Evolutionary conservation across 2,113 vertebrate genomes (phyloP), one percentile per base, ranked within the genome.

Genomic region (Empidonax traillii): DNA sequence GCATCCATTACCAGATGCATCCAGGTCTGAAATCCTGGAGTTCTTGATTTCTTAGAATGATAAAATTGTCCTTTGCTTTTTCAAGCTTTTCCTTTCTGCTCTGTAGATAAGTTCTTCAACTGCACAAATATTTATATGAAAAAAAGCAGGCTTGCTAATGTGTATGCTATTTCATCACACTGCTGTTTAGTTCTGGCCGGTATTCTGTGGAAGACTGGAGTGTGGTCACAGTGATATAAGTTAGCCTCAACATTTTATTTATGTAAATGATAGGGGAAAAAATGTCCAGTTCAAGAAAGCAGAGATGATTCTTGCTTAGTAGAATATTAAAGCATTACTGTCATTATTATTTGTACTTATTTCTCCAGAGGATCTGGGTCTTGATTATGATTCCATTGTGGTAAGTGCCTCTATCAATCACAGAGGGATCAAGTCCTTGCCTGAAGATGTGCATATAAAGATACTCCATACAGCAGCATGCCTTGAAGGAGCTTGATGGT

Each of bases 321-420:
- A 73, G 51, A 62, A 28, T 76, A 80, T 88, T 88, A 90, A 91
- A 90, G 43, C 22, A 46, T 68, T 74, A 41, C 74, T 65, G 67
- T 78, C 77, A 49, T 73, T 78, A 85, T 92, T 92, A 76, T 91
- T 94, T 94, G 41, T 8, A 90, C 63, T 87, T 77, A 80, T 95
- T 96, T 91, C 93, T 94, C 91, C 47, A 90, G 91, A 96, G 95
- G 27, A 85, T 55, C 58, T 63, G 3, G 4, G 59, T 88, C 74
- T 91, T 85, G 78, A 96, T 96, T 96, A 85, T n/a, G 75, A 96
- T 95, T 95, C 94, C 0, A 1, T 76, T 91, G 63, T 2, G 8
- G 55, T 95, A 94, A 88, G 68, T 88, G 67, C 74, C 83, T 93
- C 82, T 90, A 81, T 95, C 85, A 93, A 83, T 97, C 94, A 95